phyloP scores from a whole-genome alignment of 2,888 invertebrate genomes.

The Brenthis ino region DNA sequence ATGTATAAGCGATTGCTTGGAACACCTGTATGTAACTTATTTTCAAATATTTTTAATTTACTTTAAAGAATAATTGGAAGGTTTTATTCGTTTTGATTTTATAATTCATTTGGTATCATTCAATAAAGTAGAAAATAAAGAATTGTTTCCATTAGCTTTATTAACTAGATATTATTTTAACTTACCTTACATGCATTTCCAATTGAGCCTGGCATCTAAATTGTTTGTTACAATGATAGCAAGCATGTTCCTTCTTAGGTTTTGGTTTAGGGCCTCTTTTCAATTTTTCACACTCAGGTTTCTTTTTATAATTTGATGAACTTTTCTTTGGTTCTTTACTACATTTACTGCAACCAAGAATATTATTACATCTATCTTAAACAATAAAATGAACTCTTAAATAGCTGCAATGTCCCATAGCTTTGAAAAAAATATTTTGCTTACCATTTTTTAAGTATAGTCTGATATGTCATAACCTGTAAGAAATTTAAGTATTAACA shows the following conservation, averaged over 20 bases:
- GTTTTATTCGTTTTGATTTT: too few species aligned
- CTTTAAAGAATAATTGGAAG: not conserved
- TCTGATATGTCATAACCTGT: conserved; percentile 57
- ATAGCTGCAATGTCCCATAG: not conserved
- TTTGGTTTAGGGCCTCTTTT: conserved; percentile 84
- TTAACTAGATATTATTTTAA: not conserved
- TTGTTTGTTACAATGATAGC: conserved; percentile 82
- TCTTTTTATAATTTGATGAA: conserved; percentile 77
- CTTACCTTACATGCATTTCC: conserved; percentile 82
- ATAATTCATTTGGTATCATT: too few species aligned
- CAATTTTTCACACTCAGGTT: conserved; percentile 80
- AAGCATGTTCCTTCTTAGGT: conserved; percentile 80
- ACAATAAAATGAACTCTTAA: not conserved
- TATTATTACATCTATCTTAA: not conserved
- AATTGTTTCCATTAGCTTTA: too few species aligned
- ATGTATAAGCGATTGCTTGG: too few species aligned
- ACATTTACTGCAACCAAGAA: conserved; percentile 60
- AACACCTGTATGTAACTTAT: not conserved
- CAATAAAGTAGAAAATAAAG: too few species aligned
- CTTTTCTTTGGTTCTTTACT: conserved; percentile 56
- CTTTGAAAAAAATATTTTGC: conserved; percentile 25
- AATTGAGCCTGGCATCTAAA: conserved; percentile 84
- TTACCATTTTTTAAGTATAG: conserved; percentile 71
- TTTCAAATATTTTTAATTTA: conserved; percentile 8
- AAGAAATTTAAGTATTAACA: conserved; percentile 37